Conservation (phyloP, 2,797 vertebrate species). For the Fringilla coelebs region DNA sequence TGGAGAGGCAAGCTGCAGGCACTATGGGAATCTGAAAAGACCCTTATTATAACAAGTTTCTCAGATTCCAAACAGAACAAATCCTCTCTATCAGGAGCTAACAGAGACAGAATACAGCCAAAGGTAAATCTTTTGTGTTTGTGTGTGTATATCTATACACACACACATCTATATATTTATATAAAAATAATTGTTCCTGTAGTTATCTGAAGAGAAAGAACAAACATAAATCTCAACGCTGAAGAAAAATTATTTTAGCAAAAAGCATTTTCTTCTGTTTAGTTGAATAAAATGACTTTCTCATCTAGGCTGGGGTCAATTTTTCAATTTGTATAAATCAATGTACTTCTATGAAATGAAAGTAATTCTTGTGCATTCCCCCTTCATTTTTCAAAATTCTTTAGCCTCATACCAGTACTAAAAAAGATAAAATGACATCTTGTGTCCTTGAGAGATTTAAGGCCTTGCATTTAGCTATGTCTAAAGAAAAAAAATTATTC, state of each 20-base stretch:
- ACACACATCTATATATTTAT: neutral
- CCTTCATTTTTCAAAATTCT: neutral
- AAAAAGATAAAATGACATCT: constrained; percentile 8
- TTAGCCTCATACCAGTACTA: neutral
- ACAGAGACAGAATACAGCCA: neutral
- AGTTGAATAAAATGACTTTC: neutral
- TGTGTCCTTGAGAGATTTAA: constrained; percentile 22
- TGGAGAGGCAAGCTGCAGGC: neutral
- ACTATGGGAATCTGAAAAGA: neutral
- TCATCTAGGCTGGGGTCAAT: neutral
- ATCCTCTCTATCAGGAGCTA: neutral
- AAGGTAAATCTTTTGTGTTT: accelerated
- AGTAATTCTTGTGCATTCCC: neutral
- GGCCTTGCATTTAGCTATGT: neutral
- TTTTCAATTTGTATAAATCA: constrained; percentile 16
- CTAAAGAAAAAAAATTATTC: constrained; percentile 37
- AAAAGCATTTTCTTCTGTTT: neutral
- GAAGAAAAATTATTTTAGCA: neutral
- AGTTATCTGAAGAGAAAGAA: neutral
- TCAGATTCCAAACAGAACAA: neutral
- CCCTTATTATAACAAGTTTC: neutral
- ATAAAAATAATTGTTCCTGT: neutral
- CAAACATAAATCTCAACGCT: neutral
- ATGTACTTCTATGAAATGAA: neutral
- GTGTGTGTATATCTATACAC: neutral